phyloP scores from a whole-genome alignment of 2,888 invertebrate species.

The Chrysodeixis includens region DNA sequence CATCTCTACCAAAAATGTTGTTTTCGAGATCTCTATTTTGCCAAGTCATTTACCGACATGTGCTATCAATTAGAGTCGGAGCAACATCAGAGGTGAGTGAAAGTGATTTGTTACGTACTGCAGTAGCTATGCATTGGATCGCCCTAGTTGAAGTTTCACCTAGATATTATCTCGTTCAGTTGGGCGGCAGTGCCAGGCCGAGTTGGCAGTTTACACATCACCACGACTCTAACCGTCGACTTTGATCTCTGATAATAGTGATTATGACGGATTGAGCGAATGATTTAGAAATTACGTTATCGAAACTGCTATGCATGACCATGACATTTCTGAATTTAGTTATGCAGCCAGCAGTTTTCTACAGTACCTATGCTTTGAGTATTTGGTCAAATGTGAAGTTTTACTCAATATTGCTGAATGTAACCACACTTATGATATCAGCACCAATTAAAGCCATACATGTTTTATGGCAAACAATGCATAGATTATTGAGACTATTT shows the following conservation, averaged over 20 bases:
- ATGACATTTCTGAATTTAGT: conserved; percentile 23
- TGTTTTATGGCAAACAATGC: neutral
- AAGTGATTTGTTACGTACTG: conserved; percentile 74
- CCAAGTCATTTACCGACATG: conserved; percentile 15
- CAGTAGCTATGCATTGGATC: conserved; percentile 62
- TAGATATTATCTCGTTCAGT: conserved; percentile 75
- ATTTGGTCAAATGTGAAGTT: neutral
- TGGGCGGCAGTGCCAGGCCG: conserved; percentile 71
- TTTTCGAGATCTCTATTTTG: conserved; percentile 1
- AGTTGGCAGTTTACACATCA: conserved; percentile 76
- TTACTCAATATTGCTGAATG: neutral
- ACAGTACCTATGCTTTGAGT: neutral
- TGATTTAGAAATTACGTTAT: conserved; percentile 63
- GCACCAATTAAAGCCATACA: neutral
- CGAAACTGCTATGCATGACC: conserved; percentile 23
- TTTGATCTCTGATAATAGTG: conserved; percentile 72
- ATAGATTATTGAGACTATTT: neutral
- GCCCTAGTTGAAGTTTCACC: conserved; percentile 79
- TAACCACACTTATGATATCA: neutral
- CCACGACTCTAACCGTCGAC: conserved; percentile 66
- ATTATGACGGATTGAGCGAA: conserved; percentile 62
- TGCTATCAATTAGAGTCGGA: conserved; percentile 52
- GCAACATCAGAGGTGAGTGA: conserved; percentile 73
- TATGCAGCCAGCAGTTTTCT: neutral
- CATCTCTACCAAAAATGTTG: conserved; percentile 10